Percentiles rank a stretch among this genome's conserved stretches.
Conservation (phyloP, 2,113 vertebrate species). For the Cariama cristata region DNA sequence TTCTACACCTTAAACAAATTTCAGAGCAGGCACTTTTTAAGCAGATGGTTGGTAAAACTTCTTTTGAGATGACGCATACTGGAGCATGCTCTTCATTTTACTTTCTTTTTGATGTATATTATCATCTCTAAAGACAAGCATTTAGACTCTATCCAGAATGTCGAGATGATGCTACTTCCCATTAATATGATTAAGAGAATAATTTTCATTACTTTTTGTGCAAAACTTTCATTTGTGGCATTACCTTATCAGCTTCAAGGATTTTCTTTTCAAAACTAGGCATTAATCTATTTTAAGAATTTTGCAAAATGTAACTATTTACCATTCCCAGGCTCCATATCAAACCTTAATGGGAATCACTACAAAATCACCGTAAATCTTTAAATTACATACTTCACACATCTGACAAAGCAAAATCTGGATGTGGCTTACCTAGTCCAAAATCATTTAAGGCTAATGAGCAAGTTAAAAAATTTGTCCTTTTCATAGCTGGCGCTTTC, state of each 20-base stretch:
- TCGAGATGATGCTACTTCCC: not conserved
- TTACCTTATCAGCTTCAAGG: not conserved
- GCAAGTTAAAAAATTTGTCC: not conserved
- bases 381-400: not conserved
- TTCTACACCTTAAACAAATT: not conserved
- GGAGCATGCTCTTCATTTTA: not conserved
- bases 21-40: not conserved
- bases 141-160: not conserved
- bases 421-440: not conserved
- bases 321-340: not conserved
- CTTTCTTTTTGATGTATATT: not conserved
- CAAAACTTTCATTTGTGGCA: not conserved
- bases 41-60: not conserved
- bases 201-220: not conserved
- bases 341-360: not conserved
- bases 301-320: not conserved
- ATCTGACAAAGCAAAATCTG: not conserved
- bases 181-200: not conserved
- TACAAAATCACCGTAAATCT: not conserved
- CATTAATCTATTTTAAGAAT: not conserved
- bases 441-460: not conserved
- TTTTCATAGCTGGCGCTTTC: not conserved
- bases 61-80: not conserved
- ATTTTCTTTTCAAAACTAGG: not conserved
- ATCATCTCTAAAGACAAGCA: not conserved